Conservation (phyloP, 1,140 invertebrate species). For the Ceratina japonica region DNA sequence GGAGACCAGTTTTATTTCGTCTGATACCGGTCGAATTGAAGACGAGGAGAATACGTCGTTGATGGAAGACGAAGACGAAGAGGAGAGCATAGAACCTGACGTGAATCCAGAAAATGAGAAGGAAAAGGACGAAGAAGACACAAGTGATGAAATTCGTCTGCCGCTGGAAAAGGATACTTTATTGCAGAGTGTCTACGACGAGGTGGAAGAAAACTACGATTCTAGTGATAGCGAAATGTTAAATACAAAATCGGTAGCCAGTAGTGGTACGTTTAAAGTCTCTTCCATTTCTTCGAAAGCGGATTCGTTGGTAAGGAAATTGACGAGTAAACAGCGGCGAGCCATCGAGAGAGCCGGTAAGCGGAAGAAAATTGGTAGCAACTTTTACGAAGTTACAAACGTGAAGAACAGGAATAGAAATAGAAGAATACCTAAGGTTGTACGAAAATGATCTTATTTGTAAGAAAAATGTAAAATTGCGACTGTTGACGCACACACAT, state of each 20-base stretch:
- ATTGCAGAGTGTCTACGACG: constrained; percentile 73
- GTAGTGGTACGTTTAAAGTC: constrained; percentile 83
- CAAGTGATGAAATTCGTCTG: constrained; percentile 60
- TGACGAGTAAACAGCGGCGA: constrained; percentile 89
- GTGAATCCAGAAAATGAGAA: constrained; percentile 46
- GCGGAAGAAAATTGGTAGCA: constrained; percentile 93
- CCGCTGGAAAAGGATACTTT: constrained; percentile 70
- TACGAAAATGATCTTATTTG: constrained; percentile 52
- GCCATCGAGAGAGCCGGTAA: constrained; percentile 87
- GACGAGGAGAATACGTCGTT: background rate
- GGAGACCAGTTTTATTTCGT: background rate
- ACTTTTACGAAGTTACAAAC: constrained; percentile 96
- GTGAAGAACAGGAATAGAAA: constrained; percentile 93
- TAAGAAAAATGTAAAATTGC: too few species aligned
- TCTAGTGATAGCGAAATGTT: constrained; percentile 76
- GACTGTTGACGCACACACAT: too few species aligned
- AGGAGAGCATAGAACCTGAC: constrained; percentile 50
- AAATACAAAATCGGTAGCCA: constrained; percentile 76
- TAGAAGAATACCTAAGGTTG: constrained; percentile 79
- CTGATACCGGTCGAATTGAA: constrained; percentile 29
- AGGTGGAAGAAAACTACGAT: constrained; percentile 70
- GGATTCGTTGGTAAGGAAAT: constrained; percentile 76
- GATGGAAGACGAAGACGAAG: too few species aligned
- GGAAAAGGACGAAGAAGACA: constrained; percentile 58
- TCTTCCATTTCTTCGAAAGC: constrained; percentile 71